Base-by-base conservation (phyloP, 1,140 invertebrate species). In the Aradophagus sp. region DNA sequence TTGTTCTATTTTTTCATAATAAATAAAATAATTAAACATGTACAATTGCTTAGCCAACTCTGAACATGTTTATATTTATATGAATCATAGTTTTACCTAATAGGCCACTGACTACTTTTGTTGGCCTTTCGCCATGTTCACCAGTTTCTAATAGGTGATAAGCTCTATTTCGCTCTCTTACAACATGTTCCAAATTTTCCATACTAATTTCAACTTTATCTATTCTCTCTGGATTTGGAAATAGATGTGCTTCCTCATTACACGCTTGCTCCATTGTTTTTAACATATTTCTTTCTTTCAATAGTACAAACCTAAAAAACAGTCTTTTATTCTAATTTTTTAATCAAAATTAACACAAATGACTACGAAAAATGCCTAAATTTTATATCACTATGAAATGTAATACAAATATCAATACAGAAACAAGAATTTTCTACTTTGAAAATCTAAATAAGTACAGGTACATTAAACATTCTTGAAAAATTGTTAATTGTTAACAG, bases 201-300 rank as follows among this genome's bases (percentile, higher is more conserved):
- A 99, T 99, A 20, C 96, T 98, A 67, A 95, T 93, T 84, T 96
- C 89, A 1, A 97, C 94, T 89, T 98, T 98, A 80, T 98, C 96
- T 36, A 98, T 88, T 78, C 98, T 89, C 86, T 99, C 97, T 16
- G 96, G 96, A 88, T 91, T 98, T 7, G 97, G 95, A 84, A 99
- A 95, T n/a, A 93, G 65, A 81, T 89, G 84, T 26, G 81, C 83
- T 76, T 91, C 86, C 58, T 89, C 79, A 39, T 92, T 91, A 77
- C 89, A 93, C 77, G 92, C 92, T 56, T 95, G 88, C 86, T 98
- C 93, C 97, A 99, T 98, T 11, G 98, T 99, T 36, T 97, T 81
- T 4, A 99, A 86, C 96, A 99, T 98, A 82, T 99, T 99, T 52
- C 90, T 87, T 86, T 99, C 98, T 87, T 99, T 99, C 14, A 99